phyloP scores from a whole-genome alignment of 2,113 vertebrate genomes.

The Rhinopomastus cyanomelas region DNA sequence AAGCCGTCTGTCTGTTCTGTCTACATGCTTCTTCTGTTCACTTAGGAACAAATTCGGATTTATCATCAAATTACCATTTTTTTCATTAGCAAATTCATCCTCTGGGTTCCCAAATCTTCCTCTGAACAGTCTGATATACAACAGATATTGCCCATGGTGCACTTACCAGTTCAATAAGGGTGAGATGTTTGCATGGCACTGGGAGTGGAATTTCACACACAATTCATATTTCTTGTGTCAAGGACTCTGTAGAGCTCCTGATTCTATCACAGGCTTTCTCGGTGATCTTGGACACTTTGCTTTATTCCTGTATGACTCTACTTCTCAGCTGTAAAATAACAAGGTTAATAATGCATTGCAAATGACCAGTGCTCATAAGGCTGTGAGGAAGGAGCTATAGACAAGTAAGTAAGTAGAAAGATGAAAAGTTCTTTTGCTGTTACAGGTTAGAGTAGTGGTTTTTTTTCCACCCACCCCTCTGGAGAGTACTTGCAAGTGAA shows the following conservation, averaged over 20 bases:
- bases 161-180: neutral
- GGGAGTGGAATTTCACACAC: neutral
- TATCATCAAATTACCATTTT: neutral
- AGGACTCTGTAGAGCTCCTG: neutral
- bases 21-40: neutral
- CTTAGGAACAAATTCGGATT: neutral
- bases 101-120: neutral
- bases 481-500: conserved; percentile 28
- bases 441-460: neutral
- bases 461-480: neutral
- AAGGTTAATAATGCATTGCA: neutral
- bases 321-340: neutral
- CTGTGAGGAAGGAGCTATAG: neutral
- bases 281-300: neutral
- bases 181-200: neutral
- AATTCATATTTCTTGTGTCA: too few species aligned
- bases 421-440: conserved; percentile 16
- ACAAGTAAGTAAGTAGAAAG: neutral
- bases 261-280: neutral
- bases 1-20: neutral
- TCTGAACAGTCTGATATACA: neutral
- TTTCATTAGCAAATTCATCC: neutral
- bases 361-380: neutral
- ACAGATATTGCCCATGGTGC: neutral
- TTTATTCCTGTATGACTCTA: neutral